Conservation (phyloP, 2,797 vertebrate species). For the Helicolenus hilgendorfi region DNA sequence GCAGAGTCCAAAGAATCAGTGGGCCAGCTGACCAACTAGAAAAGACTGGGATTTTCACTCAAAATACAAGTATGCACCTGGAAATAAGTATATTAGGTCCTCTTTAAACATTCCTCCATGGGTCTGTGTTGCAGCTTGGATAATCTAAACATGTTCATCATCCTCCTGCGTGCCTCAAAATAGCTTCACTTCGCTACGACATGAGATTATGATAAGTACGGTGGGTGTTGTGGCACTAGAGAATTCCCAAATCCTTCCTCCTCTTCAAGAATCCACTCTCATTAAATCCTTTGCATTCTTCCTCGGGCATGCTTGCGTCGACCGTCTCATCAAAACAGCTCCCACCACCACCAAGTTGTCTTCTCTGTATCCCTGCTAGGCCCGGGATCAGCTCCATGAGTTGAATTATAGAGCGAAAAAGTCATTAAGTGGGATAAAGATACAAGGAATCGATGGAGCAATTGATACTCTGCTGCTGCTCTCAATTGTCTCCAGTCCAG, state of each 20-base stretch:
- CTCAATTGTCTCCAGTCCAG: slow-evolving; percentile 77
- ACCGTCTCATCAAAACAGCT: slow-evolving; percentile 55
- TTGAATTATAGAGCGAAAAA: slow-evolving; percentile 78
- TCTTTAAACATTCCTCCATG: background rate
- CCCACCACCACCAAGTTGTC: slow-evolving; percentile 42
- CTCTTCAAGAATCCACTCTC: slow-evolving; percentile 76
- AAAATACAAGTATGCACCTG: too few relatives aligned
- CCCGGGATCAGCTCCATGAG: slow-evolving; percentile 64
- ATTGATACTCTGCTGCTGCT: slow-evolving; percentile 67
- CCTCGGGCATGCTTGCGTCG: slow-evolving; percentile 20
- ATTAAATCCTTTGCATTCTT: slow-evolving; percentile 75
- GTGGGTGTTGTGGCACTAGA: slow-evolving; percentile 63
- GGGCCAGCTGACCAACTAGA: too few relatives aligned
- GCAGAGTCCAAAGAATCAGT: too few relatives aligned
- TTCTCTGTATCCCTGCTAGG: slow-evolving; percentile 46
- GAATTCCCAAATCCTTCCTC: slow-evolving; percentile 72
- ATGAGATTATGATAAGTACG: slow-evolving; percentile 78
- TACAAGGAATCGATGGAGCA: slow-evolving; percentile 84
- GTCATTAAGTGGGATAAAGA: slow-evolving; percentile 86
- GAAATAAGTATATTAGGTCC: too few relatives aligned
- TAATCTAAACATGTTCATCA: slow-evolving; percentile 39
- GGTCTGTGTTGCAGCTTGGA: background rate
- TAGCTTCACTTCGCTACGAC: slow-evolving; percentile 64
- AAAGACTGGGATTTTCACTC: too few relatives aligned
- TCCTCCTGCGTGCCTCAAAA: slow-evolving; percentile 48